Evolutionary conservation across 2,888 invertebrate species (phyloP).

Genomic region (Agrotis ipsilon): DNA sequence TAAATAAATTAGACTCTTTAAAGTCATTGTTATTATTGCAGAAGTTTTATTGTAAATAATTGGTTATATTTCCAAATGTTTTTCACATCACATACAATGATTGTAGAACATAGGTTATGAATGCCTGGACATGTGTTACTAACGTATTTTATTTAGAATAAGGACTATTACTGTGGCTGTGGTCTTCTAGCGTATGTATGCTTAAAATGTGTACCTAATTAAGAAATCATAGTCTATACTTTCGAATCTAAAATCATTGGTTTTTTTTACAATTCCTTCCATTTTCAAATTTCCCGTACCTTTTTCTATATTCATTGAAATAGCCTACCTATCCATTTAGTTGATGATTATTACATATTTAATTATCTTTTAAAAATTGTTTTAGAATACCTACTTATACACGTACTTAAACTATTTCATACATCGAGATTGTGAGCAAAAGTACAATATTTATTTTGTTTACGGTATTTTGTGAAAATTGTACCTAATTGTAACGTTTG

Average conservation of each 20-base stretch:
- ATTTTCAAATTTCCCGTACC: too few species aligned
- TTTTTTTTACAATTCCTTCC: not conserved
- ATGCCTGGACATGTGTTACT: conserved; percentile 32
- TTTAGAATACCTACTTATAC: conserved; percentile 7
- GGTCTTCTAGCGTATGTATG: conserved; percentile 74
- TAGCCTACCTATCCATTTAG: not conserved
- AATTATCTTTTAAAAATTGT: not conserved
- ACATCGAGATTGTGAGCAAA: conserved; percentile 23
- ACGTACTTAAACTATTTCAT: conserved; percentile 33
- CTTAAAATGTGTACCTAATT: conserved; percentile 67
- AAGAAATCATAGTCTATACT: conserved; percentile 81
- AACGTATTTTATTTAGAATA: conserved; percentile 71
- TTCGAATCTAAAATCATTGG: conserved; percentile 30
- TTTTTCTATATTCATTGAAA: not conserved
- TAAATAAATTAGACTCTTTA: conserved; percentile 40
- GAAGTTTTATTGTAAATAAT: conserved; percentile 60
- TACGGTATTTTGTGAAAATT: conserved; percentile 22
- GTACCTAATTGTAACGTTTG: conserved; percentile 7
- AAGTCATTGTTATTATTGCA: conserved; percentile 58
- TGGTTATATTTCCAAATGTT: conserved; percentile 58
- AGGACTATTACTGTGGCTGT: conserved; percentile 85
- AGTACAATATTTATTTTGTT: conserved; percentile 41
- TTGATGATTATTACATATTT: not conserved
- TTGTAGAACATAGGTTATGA: conserved; percentile 18
- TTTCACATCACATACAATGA: conserved; percentile 51